phyloP scores from a whole-genome alignment of 2,888 invertebrate species.

The Machimus atricapillus region DNA sequence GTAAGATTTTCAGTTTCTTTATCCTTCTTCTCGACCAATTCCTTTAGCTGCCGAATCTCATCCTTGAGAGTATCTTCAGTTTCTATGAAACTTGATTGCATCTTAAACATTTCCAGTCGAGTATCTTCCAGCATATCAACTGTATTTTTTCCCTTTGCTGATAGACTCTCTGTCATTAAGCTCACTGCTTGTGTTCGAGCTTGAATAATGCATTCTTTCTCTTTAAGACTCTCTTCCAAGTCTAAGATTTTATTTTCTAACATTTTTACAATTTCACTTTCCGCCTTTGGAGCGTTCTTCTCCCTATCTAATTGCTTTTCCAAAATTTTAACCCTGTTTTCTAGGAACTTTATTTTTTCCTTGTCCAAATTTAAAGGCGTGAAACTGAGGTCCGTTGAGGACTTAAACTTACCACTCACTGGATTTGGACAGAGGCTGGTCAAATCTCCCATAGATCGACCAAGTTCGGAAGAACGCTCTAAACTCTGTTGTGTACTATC shows the following conservation, averaged over 20 bases:
- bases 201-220: constrained; percentile 84
- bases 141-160: constrained; percentile 69
- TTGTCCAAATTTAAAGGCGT: constrained; percentile 54
- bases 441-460: constrained; percentile 61
- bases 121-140: constrained; percentile 79
- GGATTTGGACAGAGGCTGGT: constrained; percentile 49
- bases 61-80: constrained; percentile 75
- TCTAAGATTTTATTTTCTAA: constrained; percentile 69
- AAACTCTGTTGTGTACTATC: constrained; percentile 63
- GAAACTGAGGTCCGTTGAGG: constrained; percentile 56
- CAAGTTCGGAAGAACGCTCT: constrained; percentile 56
- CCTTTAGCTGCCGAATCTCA: constrained; percentile 68
- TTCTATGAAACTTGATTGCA: constrained; percentile 79
- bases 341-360: constrained; percentile 57
- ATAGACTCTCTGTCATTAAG: constrained; percentile 75
- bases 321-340: constrained; percentile 58
- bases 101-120: constrained; percentile 76
- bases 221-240: constrained; percentile 80
- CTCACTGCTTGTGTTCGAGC: constrained; percentile 81
- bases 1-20: constrained; percentile 66
- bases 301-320: constrained; percentile 59
- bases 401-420: constrained; percentile 55
- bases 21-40: constrained; percentile 67
- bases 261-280: constrained; percentile 43
- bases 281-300: constrained; percentile 30